Evolutionary conservation across 2,888 invertebrate species (phyloP).

Genomic region (Laothoe populi): DNA sequence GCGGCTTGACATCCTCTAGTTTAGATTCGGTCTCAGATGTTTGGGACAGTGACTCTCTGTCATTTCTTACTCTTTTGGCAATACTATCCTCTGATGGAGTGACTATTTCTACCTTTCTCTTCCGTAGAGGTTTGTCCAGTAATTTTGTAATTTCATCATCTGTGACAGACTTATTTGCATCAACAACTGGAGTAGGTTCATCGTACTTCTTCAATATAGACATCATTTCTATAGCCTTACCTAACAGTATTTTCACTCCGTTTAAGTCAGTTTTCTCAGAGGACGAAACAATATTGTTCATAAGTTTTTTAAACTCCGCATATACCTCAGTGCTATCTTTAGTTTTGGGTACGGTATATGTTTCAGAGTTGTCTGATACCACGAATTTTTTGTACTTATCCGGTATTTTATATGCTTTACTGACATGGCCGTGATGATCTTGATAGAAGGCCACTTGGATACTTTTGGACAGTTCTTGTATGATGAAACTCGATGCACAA

Average conservation of each 20-base stretch:
- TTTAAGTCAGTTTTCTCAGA: conserved; percentile 51
- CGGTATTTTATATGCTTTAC: conserved; percentile 39
- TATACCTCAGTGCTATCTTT: conserved; percentile 46
- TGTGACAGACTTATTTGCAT: conserved; percentile 36
- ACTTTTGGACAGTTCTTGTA: conserved; percentile 55
- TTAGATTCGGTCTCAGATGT: conserved; percentile 37
- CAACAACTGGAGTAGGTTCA: conserved; percentile 38
- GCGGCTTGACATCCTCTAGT: conserved; percentile 28
- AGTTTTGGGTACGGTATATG: conserved; percentile 27
- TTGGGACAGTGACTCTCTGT: conserved; percentile 40
- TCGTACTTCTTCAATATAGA: conserved; percentile 47
- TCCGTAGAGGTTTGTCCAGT: neutral
- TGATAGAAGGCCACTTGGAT: conserved; percentile 60
- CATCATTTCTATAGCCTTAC: conserved; percentile 62
- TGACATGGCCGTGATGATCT: conserved; percentile 54
- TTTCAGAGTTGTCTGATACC: conserved; percentile 36
- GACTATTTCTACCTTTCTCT: conserved; percentile 40
- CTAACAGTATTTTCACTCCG: conserved; percentile 50
- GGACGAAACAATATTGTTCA: conserved; percentile 51
- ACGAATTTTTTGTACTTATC: conserved; percentile 50
- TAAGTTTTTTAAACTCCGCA: conserved; percentile 56
- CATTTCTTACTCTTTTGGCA: conserved; percentile 38
- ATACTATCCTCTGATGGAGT: conserved; percentile 29
- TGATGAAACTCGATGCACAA: conserved; percentile 59
- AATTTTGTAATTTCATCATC: conserved; percentile 48